Conservation (phyloP, 2,888 invertebrate species). For the Griposia aprilina region DNA sequence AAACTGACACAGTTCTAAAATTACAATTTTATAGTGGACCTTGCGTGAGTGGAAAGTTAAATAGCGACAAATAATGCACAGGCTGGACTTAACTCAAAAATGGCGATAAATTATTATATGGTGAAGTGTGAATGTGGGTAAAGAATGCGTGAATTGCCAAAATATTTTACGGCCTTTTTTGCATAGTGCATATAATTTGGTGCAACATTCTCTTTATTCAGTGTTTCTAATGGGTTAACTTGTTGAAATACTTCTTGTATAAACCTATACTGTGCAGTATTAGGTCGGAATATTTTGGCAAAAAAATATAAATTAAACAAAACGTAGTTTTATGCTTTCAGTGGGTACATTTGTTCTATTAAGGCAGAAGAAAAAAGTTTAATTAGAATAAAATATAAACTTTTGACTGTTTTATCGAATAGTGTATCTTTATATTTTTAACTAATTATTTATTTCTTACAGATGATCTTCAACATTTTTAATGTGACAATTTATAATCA, state of each 20-base stretch:
- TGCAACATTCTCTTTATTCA: background rate
- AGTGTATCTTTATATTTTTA: background rate
- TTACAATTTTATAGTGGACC: conserved; percentile 64
- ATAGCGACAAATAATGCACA: conserved; percentile 31
- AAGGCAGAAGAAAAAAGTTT: background rate
- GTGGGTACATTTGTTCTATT: background rate
- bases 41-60: conserved; percentile 42
- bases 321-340: no score
- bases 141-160: conserved; percentile 5
- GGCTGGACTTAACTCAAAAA: conserved; percentile 15
- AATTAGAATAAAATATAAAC: background rate
- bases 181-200: background rate
- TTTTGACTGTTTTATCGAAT: background rate
- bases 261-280: background rate
- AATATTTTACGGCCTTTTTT: conserved; percentile 6
- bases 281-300: background rate
- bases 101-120: conserved; percentile 27
- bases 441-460: conserved; percentile 33
- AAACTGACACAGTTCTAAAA: conserved; percentile 82
- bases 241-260: background rate
- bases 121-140: conserved; percentile 7
- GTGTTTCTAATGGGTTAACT: background rate
- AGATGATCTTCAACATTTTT: conserved; percentile 61
- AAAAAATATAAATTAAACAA: background rate
- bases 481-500: conserved; percentile 72